Base-by-base conservation (phyloP, 92 coral and sea anemone genomes). In the Parazoanthus atlanticus region DNA sequence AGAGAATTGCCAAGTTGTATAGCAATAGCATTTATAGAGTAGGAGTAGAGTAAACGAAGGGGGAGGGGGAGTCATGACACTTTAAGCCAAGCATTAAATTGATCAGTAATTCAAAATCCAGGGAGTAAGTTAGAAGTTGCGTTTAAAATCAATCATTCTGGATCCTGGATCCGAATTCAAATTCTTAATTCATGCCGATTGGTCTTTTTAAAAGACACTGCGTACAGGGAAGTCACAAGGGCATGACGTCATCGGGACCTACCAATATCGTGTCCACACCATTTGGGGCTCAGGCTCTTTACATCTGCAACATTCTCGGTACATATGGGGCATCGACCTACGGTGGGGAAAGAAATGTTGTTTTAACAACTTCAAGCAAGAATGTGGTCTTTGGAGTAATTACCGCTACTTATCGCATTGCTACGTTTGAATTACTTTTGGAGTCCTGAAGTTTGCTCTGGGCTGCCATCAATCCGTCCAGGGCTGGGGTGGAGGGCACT, bases 301-400 rank as follows among this genome's bases (percentile, higher is more conserved):
- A 78, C 36, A 41, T 78, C 82, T 26, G 38, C 82, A 33, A 31
- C 36, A 21, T 13, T 78, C 17, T 43, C 82, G 0, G 82, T 9
- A 78, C 82, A 78, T 49, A 78, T 10, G 33, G 82, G 82, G 9
- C 82, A 78, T 5, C 0, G 33, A 25, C 21, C 82, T 78, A 28
- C 25, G 9, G 19, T 3, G n/a, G 7, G 32, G 80, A 38, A 76
- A 41, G 8, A 40, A 26, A 29, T n/a, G 6, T 49, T 25, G 2
- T 41, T 38, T 25, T 25, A 1, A 38, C 21, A 74, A 15, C 13
- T 31, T 4, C 40, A 29, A 33, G 19, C 8, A 74, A 3, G 4
- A 31, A 7, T 29, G 40, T 33, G 25, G n/a, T 74, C 15, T 2
- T 33, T 8, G 25, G 2, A 21, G 40, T 13, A 34, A 13, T 3